Percentiles rank a stretch among this genome's conserved stretches.
phyloP scores from a whole-genome alignment of 2,113 vertebrate species.

The Rhea americana region DNA sequence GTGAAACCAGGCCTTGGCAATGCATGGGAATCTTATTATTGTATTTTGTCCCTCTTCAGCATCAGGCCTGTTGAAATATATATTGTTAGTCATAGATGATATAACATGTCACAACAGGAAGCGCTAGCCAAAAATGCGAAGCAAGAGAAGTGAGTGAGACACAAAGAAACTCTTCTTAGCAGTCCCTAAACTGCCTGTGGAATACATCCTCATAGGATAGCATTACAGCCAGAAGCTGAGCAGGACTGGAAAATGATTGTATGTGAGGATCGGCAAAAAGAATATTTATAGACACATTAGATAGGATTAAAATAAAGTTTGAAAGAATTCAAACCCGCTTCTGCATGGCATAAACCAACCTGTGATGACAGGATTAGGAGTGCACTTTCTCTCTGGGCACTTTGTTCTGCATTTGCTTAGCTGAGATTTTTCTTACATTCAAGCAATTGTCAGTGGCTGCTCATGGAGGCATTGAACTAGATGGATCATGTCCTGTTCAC shows the following conservation, averaged over 20 bases:
- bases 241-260: rapidly evolving
- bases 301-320: background rate
- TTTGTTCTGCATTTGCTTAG: background rate
- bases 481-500: rapidly evolving
- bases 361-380: background rate
- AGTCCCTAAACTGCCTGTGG: rapidly evolving
- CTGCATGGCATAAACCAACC: background rate
- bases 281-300: background rate
- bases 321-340: background rate
- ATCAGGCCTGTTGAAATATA: background rate
- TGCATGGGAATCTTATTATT: background rate
- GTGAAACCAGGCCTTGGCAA: background rate
- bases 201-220: background rate
- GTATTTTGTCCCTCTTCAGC: background rate
- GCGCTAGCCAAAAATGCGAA: background rate
- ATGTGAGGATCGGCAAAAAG: background rate
- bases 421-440: background rate
- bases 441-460: background rate
- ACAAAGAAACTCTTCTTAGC: background rate
- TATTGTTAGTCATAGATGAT: background rate
- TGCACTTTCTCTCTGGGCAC: background rate
- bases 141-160: background rate
- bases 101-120: background rate
- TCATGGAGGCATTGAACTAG: rapidly evolving
- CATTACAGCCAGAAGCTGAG: background rate